Evolutionary conservation across 2,888 invertebrate genomes (phyloP), one percentile per base, ranked within the genome.

Genomic region (Odontocerum albicorne): DNA sequence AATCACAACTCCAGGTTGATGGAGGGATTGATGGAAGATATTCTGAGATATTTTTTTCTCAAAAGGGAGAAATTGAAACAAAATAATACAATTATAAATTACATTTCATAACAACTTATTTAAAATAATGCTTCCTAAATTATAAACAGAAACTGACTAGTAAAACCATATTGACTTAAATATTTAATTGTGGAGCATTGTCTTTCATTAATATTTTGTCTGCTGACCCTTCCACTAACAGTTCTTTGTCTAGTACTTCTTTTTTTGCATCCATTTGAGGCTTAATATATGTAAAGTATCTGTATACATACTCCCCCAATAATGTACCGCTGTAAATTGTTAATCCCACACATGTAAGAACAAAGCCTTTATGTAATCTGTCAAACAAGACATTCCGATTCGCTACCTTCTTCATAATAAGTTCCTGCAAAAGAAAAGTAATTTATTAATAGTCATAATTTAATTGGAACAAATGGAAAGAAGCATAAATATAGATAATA

Each of bases 201-300:
- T 61, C 58, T 31, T 44, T 45, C 2, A 60, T n/a, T 4, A 59
- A 20, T 17, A 51, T 27, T 33, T 36, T 45, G 13, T 76, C 74
- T 10, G 72, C 68, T 16, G 76, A 66, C 31, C 81, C 82, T 69
- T 81, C 81, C 2, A 69, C 64, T 38, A 82, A 64, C 1, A 82
- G 67, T 64, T 78, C 79, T 56, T 68, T 64, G 60, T 79, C 70
- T 4, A 74, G 71, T 3, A 72, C 70, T 54, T 66, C 68, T 49
- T 70, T 70, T 1, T 67, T 63, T n/a, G 73, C 69, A 53, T 71
- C 65, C 50, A 72, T 67, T 61, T 69, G 70, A 1, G 81, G 82
- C 61, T 69, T 69, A 1, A 76, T 68, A 64, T 78, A 70, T 54
- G 64, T 70, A 52, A 68, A 70, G 63, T 80, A 81, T 44, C 73